Evolutionary conservation across 2,113 vertebrate genomes (phyloP).

Genomic region (Eolophus roseicapilla): DNA sequence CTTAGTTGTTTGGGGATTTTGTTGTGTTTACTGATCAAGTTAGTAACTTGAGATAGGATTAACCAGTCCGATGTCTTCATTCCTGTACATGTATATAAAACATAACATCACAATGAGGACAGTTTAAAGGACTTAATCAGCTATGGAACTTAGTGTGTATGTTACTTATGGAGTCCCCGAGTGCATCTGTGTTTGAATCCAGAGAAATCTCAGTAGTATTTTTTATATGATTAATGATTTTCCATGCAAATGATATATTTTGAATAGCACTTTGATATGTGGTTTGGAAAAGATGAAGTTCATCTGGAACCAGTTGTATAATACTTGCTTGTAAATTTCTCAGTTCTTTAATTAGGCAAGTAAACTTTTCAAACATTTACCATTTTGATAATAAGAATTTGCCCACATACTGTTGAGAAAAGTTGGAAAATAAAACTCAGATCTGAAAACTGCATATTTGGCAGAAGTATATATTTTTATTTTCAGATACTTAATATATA

Average conservation of each 20-base stretch:
- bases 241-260: not conserved
- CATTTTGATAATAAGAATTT: not conserved
- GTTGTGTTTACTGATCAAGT: not conserved
- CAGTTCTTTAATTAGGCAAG: not conserved
- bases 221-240: not conserved
- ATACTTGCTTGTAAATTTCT: not conserved
- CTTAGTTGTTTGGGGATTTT: not conserved
- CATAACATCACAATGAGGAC: not conserved
- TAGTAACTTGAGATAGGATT: not conserved
- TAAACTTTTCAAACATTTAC: not conserved
- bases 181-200: not conserved
- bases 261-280: not conserved
- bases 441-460: not conserved
- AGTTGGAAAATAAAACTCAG: not conserved
- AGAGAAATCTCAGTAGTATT: not conserved
- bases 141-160: not conserved
- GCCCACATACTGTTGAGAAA: not conserved
- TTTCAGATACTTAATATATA: not conserved
- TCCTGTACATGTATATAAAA: not conserved
- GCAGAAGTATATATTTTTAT: not conserved
- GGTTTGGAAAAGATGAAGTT: not conserved
- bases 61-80: not conserved
- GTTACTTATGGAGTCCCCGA: not conserved
- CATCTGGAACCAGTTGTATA: not conserved
- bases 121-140: not conserved